Conservation (phyloP, 2,888 invertebrate species). For the Ophion ellenae region DNA sequence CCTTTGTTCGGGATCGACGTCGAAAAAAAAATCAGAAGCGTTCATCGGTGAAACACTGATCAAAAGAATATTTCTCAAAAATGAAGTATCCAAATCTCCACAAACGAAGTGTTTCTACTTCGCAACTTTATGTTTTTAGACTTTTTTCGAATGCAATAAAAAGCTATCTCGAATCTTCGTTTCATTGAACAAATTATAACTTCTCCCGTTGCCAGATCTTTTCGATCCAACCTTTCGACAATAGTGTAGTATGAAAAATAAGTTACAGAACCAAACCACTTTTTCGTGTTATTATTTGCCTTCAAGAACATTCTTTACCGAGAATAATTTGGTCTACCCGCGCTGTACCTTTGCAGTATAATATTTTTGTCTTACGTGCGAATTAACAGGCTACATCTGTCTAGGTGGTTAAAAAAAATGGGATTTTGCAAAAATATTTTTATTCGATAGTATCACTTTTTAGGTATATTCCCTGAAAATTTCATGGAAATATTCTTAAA, state of each 20-base stretch:
- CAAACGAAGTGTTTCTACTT: neutral
- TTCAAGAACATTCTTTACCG: neutral
- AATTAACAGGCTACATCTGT: neutral
- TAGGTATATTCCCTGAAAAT: too few relatives aligned
- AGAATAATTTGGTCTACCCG: neutral
- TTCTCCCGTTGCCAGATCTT: neutral
- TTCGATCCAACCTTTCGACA: too few relatives aligned
- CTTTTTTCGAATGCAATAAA: neutral
- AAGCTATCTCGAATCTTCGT: neutral
- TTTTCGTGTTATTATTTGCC: neutral
- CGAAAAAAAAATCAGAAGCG: neutral
- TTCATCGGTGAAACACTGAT: neutral
- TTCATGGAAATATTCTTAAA: too few relatives aligned
- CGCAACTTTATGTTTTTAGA: neutral
- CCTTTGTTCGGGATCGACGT: neutral
- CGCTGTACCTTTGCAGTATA: neutral
- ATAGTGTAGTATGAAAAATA: neutral
- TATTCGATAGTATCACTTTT: too few relatives aligned
- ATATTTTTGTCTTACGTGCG: constrained; percentile 1
- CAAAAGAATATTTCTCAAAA: neutral
- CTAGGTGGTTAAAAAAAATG: too few relatives aligned
- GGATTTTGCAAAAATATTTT: too few relatives aligned
- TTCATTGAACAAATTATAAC: neutral
- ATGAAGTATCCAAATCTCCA: neutral
- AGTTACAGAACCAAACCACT: neutral